Conservation (phyloP, 2,888 invertebrate genomes). For the Pedicia rivosa region DNA sequence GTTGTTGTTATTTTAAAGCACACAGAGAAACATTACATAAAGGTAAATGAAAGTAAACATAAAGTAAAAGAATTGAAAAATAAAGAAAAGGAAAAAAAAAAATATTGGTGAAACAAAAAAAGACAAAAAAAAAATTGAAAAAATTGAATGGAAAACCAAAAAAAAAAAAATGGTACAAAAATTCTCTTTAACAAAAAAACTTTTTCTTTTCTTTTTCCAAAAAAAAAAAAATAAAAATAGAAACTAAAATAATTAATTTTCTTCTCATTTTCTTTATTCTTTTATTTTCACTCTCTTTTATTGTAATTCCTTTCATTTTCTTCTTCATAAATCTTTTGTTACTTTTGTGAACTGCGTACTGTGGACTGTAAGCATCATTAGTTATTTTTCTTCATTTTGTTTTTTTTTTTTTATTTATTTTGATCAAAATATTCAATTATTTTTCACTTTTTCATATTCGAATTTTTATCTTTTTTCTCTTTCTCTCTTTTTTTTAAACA, state of each 20-base stretch:
- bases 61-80: not conserved
- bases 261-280: too few species aligned
- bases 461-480: too few species aligned
- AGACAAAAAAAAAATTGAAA: not conserved
- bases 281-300: too few species aligned
- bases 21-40: constrained; percentile 5
- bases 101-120: not conserved
- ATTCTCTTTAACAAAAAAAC: too few species aligned
- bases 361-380: not conserved
- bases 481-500: too few species aligned
- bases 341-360: not conserved
- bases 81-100: not conserved
- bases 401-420: constrained; percentile 2
- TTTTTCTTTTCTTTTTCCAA: too few species aligned
- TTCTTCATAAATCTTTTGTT: not conserved
- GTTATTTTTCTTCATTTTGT: constrained; percentile 1
- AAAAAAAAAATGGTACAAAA: too few species aligned
- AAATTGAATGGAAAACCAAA: too few species aligned
- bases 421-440: too few species aligned
- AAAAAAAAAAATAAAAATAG: too few species aligned
- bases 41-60: constrained; percentile 1
- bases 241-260: too few species aligned
- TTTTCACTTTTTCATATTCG: too few species aligned
- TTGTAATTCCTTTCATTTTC: not conserved
- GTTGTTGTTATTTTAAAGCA: constrained; percentile 4